Conservation (phyloP, 2,113 vertebrate genomes). For the Misgurnus anguillicaudatus region DNA sequence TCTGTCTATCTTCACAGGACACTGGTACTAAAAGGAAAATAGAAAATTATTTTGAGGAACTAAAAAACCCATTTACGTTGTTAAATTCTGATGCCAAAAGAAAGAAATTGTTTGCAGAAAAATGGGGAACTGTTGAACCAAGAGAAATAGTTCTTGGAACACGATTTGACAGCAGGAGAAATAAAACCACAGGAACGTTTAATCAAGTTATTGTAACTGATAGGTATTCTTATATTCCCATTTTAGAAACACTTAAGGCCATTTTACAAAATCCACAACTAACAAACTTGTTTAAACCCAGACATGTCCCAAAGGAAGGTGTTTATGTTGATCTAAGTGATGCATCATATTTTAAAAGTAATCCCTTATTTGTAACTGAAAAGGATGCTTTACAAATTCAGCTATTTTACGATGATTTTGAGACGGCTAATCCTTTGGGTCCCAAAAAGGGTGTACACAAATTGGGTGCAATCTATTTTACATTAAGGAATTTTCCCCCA, state of each 20-base stretch:
- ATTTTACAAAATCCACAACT: constrained; percentile 43
- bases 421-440: too few relatives aligned
- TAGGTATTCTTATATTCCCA: constrained; percentile 48
- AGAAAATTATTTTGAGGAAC: not conserved
- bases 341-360: too few relatives aligned
- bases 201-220: constrained; percentile 51
- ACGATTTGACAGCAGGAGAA: constrained; percentile 28
- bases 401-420: not conserved
- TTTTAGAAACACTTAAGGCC: constrained; percentile 42
- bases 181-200: constrained; percentile 50
- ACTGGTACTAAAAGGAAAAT: constrained; percentile 12
- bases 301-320: too few relatives aligned
- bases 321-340: too few relatives aligned
- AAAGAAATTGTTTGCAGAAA: not conserved
- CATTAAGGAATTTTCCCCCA: too few relatives aligned
- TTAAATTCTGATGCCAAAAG: constrained; percentile 1
- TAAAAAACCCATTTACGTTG: not conserved
- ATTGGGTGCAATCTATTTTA: too few relatives aligned
- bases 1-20: not conserved
- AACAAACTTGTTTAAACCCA: too few relatives aligned
- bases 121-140: constrained; percentile 15
- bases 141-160: not conserved
- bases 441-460: too few relatives aligned
- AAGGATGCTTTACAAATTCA: constrained; percentile 27
- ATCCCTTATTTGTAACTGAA: too few relatives aligned